Percentiles rank a stretch among this genome's conserved stretches.
These are phyloP conservation scores for Hippocampus comes DNA, from an alignment of 2,113 vertebrate genomes.

Conservation along the genomic window DNA sequence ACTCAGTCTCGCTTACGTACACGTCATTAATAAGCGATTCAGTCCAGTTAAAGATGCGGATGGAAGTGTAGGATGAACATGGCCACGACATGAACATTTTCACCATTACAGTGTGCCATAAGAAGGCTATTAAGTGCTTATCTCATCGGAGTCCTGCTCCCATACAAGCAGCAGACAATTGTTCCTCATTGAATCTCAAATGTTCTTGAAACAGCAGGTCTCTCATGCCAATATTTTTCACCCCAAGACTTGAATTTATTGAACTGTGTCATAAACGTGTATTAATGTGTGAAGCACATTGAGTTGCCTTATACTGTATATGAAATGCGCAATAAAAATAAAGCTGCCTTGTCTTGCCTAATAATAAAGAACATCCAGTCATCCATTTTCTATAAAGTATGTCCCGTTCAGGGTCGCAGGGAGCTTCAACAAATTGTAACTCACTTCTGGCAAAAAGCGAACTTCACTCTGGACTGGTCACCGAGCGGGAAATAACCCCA, in stretches of 20 bases:
- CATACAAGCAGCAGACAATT: constrained; percentile 4
- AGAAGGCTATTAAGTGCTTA: not conserved
- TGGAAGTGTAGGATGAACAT: constrained; percentile 16
- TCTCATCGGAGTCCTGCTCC: not conserved
- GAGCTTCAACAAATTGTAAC: not conserved
- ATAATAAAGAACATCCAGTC: too few relatives aligned
- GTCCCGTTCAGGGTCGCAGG: too few relatives aligned
- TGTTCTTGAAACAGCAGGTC: not conserved
- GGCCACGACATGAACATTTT: not conserved
- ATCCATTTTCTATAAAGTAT: too few relatives aligned
- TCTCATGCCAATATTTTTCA: too few relatives aligned
- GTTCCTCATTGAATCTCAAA: not conserved
- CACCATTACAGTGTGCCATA: constrained; percentile 21
- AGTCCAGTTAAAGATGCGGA: not conserved
- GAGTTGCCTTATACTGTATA: too few relatives aligned
- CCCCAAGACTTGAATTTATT: too few relatives aligned
- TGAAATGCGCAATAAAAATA: too few relatives aligned
- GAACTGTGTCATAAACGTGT: too few relatives aligned
- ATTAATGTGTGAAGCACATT: too few relatives aligned
- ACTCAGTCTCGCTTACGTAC: not conserved
- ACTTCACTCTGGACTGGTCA: not conserved
- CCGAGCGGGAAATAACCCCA: not conserved
- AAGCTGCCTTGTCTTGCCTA: too few relatives aligned
- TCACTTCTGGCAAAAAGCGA: not conserved
- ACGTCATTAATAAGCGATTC: not conserved